These are phyloP conservation scores for Percopsis omiscomaycus DNA, from an alignment of 2,797 vertebrate genomes.

Conservation along the genomic window DNA sequence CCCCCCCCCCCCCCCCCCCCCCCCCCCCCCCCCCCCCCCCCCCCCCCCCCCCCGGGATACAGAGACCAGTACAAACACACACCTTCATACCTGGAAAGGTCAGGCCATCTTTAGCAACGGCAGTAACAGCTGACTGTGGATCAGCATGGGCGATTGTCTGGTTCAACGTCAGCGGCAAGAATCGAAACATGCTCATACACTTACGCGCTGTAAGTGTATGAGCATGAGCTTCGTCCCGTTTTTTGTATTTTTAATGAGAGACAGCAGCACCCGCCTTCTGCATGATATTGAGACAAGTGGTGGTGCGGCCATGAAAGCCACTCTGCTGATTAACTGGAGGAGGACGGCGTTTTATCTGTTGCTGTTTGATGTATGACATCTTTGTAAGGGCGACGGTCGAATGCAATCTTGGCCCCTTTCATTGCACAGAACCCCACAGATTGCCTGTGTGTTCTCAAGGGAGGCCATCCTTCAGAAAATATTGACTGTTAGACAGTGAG, in stretches of 20 bases:
- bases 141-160: conserved; percentile 35
- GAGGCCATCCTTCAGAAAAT: conserved; percentile 79
- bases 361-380: conserved; percentile 82
- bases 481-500: conserved; percentile 77
- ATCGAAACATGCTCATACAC: conserved; percentile 59
- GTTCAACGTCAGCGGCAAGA: conserved; percentile 24
- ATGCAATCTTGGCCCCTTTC: conserved; percentile 81
- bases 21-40: not conserved
- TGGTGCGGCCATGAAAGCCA: conserved; percentile 68
- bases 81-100: conserved; percentile 57
- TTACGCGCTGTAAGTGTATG: conserved; percentile 27
- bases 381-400: conserved; percentile 77
- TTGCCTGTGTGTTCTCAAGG: conserved; percentile 73
- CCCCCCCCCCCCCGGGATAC: not conserved
- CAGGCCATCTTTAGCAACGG: conserved; percentile 52
- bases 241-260: conserved; percentile 55
- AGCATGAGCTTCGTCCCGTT: not conserved
- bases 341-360: conserved; percentile 79
- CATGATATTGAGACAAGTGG: conserved; percentile 80
- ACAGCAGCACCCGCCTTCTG: conserved; percentile 48
- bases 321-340: conserved; percentile 81
- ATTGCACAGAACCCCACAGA: conserved; percentile 68
- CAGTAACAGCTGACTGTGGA: conserved; percentile 43
- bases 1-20: no score
- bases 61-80: not conserved